These are phyloP conservation scores for Orchestia grillus DNA, from an alignment of 1,140 invertebrate species.

Conservation along the genomic window DNA sequence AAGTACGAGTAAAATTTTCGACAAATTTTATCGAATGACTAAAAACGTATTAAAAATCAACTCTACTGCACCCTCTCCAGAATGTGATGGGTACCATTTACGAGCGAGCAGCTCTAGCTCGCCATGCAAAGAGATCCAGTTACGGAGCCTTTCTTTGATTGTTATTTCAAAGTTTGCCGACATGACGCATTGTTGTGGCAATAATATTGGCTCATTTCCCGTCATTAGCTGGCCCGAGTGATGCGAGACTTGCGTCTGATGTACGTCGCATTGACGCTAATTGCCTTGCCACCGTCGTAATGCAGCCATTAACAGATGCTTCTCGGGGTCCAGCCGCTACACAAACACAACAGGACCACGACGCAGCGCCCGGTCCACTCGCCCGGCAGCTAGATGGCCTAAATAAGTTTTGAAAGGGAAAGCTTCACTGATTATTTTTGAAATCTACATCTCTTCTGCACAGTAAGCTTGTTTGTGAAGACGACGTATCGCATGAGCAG, in stretches of 20 bases:
- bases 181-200: conserved; percentile 31
- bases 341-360: not conserved
- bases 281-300: conserved; percentile 13
- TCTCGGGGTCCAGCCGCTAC: not conserved
- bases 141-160: conserved; percentile 12
- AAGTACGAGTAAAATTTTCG: not conserved
- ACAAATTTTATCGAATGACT: not conserved
- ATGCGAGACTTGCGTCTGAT: conserved; percentile 50
- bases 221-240: conserved; percentile 14
- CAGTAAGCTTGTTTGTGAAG: no score
- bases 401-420: not conserved
- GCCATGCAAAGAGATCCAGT: not conserved
- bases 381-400: not conserved
- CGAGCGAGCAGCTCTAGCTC: not conserved
- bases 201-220: conserved; percentile 34
- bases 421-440: not conserved
- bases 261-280: conserved; percentile 35
- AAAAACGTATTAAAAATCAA: not conserved
- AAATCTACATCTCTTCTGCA: not conserved
- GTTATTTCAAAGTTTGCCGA: not conserved
- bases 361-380: not conserved
- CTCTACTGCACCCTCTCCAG: not conserved
- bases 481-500: no score
- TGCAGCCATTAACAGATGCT: conserved; percentile 52
- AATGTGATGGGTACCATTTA: not conserved